Evolutionary conservation across 2,113 vertebrate genomes (phyloP), one percentile per base, ranked within the genome.

Genomic region (Tretioscincus oriximinensis): DNA sequence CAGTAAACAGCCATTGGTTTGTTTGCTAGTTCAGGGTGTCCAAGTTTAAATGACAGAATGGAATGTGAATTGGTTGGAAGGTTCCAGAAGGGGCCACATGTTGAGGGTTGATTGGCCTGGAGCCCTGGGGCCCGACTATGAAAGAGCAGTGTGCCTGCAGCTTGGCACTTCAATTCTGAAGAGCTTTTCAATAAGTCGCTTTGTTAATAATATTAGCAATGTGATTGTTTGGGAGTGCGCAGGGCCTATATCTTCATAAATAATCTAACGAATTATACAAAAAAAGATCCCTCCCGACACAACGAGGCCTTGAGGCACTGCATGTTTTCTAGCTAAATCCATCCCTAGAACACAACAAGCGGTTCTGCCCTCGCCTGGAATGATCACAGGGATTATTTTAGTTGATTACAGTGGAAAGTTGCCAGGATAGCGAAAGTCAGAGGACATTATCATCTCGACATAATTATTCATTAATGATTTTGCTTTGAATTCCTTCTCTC

Each of bases 351-450:
- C 80, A 80, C 84, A 87, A 85, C 65, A 73, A 87, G 73, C 20
- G 81, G 79, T 83, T 85, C 83, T 75, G 79, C 75, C 77, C 80
- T 65, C 45, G 77, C 45, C 82, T 78, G 73, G 78, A 75, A 77
- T 84, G 79, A 77, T 73, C 72, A 3, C 20, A 68, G 80, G 90
- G 88, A 64, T 83, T 68, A 88, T 88, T 88, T 89, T 64, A 87
- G 86, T 84, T 78, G 24, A 90, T 87, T 90, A 87, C 80, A 72
- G 73, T 77, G 76, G 12, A 49, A 83, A 83, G 85, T 69, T 61
- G 26, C 29, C 79, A 20, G 29, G 41, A 84, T 85, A 65, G 65
- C 45, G 83, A 45, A 72, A 77, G 45, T 24, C 81, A 84, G 31
- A 86, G 68, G 47, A 31, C 80, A 58, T 66, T 79, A 45, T 74